Percentiles rank a stretch among this genome's conserved stretches.
Conservation (phyloP, 92 coral and sea anemone species). For the Plumapathes pennacea region DNA sequence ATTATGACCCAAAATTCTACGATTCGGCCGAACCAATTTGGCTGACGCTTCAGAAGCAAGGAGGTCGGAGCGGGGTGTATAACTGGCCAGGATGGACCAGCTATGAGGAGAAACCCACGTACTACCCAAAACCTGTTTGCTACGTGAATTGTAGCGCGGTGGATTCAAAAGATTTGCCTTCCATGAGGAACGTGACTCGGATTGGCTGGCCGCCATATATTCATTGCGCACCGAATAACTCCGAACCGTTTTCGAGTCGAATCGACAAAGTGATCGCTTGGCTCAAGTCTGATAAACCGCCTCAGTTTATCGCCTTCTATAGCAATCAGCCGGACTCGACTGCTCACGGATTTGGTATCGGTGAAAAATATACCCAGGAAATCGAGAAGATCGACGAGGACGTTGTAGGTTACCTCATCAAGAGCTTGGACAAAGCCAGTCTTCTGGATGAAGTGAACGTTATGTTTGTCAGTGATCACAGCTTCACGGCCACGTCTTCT, state of each 20-base stretch:
- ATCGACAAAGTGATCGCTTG: constrained; percentile 70
- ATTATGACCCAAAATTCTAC: constrained; percentile 89
- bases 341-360: constrained; percentile 70
- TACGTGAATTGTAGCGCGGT: constrained; percentile 53
- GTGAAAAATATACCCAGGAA: constrained; percentile 43
- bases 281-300: constrained; percentile 65
- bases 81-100: constrained; percentile 91
- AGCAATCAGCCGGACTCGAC: constrained; percentile 60
- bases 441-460: constrained; percentile 75
- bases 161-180: constrained; percentile 29
- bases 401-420: constrained; percentile 73
- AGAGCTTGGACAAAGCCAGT: constrained; percentile 57
- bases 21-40: constrained; percentile 82
- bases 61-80: constrained; percentile 76
- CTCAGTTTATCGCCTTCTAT: constrained; percentile 71
- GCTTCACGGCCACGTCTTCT: constrained; percentile 76
- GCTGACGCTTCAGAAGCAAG: constrained; percentile 78
- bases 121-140: constrained; percentile 54
- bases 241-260: constrained; percentile 49
- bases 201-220: constrained; percentile 66
- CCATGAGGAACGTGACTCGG: constrained; percentile 42
- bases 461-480: constrained; percentile 82
- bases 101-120: constrained; percentile 66
- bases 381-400: constrained; percentile 67
- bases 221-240: constrained; percentile 61